Base-by-base conservation (phyloP, 1,140 invertebrate genomes). In the Muscidifurax raptorellus region DNA sequence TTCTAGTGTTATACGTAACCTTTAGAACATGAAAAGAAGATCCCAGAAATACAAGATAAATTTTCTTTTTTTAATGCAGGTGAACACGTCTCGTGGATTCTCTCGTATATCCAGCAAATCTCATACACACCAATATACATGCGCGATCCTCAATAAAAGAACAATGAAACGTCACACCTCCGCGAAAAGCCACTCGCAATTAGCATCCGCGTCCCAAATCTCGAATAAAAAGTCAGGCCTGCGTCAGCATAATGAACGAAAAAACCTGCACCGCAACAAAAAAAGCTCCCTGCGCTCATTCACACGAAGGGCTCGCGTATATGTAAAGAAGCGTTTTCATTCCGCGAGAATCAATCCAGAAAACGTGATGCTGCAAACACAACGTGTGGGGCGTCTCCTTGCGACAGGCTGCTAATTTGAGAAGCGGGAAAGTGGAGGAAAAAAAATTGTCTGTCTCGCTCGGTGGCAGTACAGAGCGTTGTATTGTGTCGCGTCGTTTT, bases 291-390 rank as follows among this genome's bases (percentile, higher is more conserved):
- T 3, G 52, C 52, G 22, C 52, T 59, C 52, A 59, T 59, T 59
- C 52, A 59, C 18, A 59, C 18, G 22, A 22, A 52, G 47, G 47
- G 47, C 47, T 52, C 47, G 47, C 47, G 52, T 59, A 18, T 18
- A 59, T 59, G 52, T 7, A 69, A 69, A 69, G 66, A 69, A 69
- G 27, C 66, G 28, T 69, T 69, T 69, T 69, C 28, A 69, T 69
- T n/a, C 25, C 25, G 66, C 27, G 66, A 69, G 66, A 69, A 69
- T 28, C 66, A 69, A 69, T 69, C 27, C 28, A n/a, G 52, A 59
- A 6, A 59, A 59, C 52, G 52, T 59, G 52, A 59, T 59, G 52
- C 52, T 59, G 5, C 52, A 22, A 12, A 13, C 44, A 7, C 44
- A 5, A 47, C 44, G 7, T 13, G 44, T 40, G n/a, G n/a, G 36